Evolutionary conservation across 1,140 invertebrate genomes (phyloP), one percentile per base, ranked within the genome.

Genomic region (Magallana ariakensis): DNA sequence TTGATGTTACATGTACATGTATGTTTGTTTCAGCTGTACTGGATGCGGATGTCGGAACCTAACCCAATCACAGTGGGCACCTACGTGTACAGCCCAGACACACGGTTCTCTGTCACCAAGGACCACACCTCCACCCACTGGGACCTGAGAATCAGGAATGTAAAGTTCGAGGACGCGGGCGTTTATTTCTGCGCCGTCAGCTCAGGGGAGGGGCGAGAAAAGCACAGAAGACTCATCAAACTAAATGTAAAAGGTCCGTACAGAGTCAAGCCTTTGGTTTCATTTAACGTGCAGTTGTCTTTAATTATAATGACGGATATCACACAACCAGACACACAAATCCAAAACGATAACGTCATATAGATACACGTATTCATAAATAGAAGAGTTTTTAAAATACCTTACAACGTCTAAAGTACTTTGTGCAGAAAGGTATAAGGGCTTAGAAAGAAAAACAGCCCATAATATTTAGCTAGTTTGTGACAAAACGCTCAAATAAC

Each of bases 131-230:
- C 66, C 54, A 60, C 66, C 33, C 85, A 88, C 58, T 88, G 87
- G 87, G 86, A 88, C 86, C 54, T 88, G 2, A 60, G 46, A 33
- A 88, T 88, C 10, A 66, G 83, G 60, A 60, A 88, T 62, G 85
- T 88, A n/a, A 19, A 66, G 53, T n/a, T 54, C 11, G 83, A 53
- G 13, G 87, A 88, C 62, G 62, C 81, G 2, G 87, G 85, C 9
- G 82, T 88, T 8, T 88, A 88, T 55, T 81, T 85, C 22, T 88
- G 87, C 62, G 87, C 85, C 13, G 85, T 88, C 26, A 84, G 81
- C 62, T 86, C 87, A 0, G n/a, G 87, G 10, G 70, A 88, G 33
- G 82, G 80, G 15, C 56, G 85, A 60, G 80, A 86, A 16, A 88
- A 86, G 54, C 86, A 86, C 55, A 84, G 60, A 11, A 60, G 82